Conservation (phyloP, 2,797 vertebrate species). For the Galaxias olidus region DNA sequence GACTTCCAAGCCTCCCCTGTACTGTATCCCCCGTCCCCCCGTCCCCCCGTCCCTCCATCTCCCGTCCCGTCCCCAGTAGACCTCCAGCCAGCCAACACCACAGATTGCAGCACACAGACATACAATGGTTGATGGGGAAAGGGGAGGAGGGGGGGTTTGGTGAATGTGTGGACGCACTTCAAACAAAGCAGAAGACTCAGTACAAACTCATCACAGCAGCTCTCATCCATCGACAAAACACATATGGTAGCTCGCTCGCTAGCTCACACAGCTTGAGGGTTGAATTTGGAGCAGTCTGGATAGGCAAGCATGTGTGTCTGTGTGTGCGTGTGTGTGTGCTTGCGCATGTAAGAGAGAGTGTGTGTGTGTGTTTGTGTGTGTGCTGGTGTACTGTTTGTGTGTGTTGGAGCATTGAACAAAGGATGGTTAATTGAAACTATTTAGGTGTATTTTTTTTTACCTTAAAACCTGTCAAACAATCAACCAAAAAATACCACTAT, state of each 20-base stretch:
- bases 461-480: too few relatives aligned
- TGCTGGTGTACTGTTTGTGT: neutral
- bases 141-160: constrained; percentile 22
- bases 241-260: constrained; percentile 39
- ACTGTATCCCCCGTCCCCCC: constrained; percentile 28
- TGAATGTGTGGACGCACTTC: constrained; percentile 57
- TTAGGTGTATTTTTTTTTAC: neutral
- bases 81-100: constrained; percentile 31
- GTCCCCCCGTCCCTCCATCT: constrained; percentile 32
- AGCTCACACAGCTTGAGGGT: constrained; percentile 43
- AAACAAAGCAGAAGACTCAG: constrained; percentile 45
- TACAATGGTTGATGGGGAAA: neutral
- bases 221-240: constrained; percentile 63
- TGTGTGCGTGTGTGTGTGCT: constrained; percentile 11
- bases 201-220: constrained; percentile 28
- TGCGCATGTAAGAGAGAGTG: constrained; percentile 1
- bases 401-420: neutral
- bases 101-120: constrained; percentile 55
- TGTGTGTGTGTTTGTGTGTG: constrained; percentile 1
- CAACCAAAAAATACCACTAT: too few relatives aligned
- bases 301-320: constrained; percentile 16
- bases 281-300: constrained; percentile 23
- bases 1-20: constrained; percentile 35
- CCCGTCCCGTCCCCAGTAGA: constrained; percentile 4
- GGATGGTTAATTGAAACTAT: too few relatives aligned